A percentile compares a stretch with the other conserved stretches of the same genome.
phyloP scores from a whole-genome alignment of 1,140 invertebrate genomes.

The Meloidogyne floridensis region DNA sequence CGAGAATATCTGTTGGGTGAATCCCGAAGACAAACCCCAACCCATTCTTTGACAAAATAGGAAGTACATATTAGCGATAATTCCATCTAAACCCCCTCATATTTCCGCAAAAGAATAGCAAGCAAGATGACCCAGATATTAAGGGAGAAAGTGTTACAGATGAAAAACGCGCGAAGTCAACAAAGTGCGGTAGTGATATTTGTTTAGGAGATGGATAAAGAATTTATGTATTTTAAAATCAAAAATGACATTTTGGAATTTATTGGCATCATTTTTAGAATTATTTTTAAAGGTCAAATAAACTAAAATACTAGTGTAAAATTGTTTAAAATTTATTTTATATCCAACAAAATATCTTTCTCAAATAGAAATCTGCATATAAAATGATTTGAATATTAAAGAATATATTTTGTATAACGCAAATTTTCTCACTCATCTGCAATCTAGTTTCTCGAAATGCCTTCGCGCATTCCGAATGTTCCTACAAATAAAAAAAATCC shows the following conservation, averaged over 20 bases:
- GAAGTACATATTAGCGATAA: constrained; percentile 9
- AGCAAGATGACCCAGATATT: neutral
- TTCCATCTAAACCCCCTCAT: neutral
- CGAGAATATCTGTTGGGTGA: neutral
- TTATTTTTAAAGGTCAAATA: no score
- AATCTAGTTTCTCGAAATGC: constrained; percentile 94
- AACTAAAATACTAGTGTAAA: no score
- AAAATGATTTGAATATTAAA: neutral
- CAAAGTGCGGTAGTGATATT: neutral
- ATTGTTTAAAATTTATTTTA: neutral
- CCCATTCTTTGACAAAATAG: neutral
- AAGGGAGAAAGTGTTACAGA: neutral
- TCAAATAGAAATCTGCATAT: neutral
- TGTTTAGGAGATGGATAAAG: neutral
- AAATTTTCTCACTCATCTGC: constrained; percentile 42
- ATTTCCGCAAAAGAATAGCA: neutral
- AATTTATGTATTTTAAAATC: constrained; percentile 1
- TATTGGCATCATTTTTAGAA: neutral
- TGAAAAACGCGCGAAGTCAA: neutral
- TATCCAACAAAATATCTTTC: neutral
- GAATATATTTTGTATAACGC: neutral
- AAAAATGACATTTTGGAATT: neutral
- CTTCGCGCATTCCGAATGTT: constrained; percentile 93
- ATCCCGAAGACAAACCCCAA: neutral
- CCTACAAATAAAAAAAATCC: constrained; percentile 18